A percentile compares a stretch with the other conserved stretches of the same genome.
phyloP scores from a whole-genome alignment of 2,888 invertebrate genomes.

The Ophion ventricosus region DNA sequence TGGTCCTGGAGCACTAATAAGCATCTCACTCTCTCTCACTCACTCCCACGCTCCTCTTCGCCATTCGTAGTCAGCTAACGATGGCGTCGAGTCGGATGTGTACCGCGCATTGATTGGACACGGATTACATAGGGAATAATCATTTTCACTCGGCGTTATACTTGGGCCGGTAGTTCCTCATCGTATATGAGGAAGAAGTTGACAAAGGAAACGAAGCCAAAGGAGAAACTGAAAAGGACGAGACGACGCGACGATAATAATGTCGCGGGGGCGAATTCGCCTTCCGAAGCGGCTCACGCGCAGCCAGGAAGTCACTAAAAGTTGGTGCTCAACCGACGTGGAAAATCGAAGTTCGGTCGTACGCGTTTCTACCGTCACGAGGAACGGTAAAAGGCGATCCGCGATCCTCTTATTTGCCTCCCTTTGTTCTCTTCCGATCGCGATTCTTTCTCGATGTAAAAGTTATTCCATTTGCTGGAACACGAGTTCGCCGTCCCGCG shows the following conservation, averaged over 20 bases:
- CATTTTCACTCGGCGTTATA: constrained; percentile 17
- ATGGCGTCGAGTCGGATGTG: constrained; percentile 2
- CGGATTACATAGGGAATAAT: constrained; percentile 55
- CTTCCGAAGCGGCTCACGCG: constrained; percentile 10
- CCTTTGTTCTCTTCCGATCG: not conserved
- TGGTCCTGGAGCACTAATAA: not conserved
- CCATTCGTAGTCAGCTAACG: constrained; percentile 21
- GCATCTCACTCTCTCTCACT: not conserved
- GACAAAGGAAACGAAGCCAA: constrained; percentile 38
- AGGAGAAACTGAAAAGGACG: constrained; percentile 4
- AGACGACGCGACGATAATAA: constrained; percentile 6
- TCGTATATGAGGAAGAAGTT: constrained; percentile 19
- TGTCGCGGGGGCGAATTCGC: constrained; percentile 13
- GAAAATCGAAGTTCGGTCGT: constrained; percentile 43
- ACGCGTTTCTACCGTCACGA: not conserved
- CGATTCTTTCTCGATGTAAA: constrained; percentile 9
- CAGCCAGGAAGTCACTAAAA: constrained; percentile 10
- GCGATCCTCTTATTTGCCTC: constrained; percentile 15
- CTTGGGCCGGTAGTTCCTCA: constrained; percentile 5
- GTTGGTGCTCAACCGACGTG: constrained; percentile 8
- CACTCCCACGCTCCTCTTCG: not conserved
- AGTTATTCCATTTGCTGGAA: constrained; percentile 6
- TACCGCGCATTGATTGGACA: constrained; percentile 56
- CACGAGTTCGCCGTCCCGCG: not conserved
- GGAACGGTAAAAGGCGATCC: constrained; percentile 20